Base-by-base conservation (phyloP, 2,888 invertebrate species). In the Phanerotoma sp. region DNA sequence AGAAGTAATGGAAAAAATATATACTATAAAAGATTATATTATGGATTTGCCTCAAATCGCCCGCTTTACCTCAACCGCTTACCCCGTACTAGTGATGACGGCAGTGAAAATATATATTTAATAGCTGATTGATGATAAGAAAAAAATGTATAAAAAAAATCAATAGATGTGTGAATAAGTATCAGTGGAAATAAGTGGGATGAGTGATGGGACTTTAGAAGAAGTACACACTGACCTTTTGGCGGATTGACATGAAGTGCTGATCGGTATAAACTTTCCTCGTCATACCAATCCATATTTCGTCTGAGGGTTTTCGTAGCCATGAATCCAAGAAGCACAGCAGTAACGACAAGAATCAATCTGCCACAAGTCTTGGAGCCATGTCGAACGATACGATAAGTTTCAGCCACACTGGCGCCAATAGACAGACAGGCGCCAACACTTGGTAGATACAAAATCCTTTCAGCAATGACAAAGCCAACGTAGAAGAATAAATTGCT, bases 401-500 rank as follows among this genome's bases (percentile, higher is more conserved):
- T 67, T 20, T 70, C 70, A 9, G 75, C 70, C 32, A 77, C 80
- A 35, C 82, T 82, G 58, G 85, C 81, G 35, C 91, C 95, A 57
- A 96, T 81, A 62, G 96, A 81, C 68, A 97, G 83, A 79, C 96
- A 96, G 79, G 90, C 92, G 50, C 96, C 97, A 72, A 96, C 92
- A 80, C 95, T 96, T 47, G 97, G 96, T 77, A 97, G 85, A 80
- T 97, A 98, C 62, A 98, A 83, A 63, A 97, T 89, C 62, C 97
- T 84, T 80, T 98, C 98, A 56, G 97, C 98, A 52, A 97, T 91
- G 65, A 98, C 97, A 79, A 98, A 98, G 46, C 98, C 98, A 57
- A 98, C 97, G 79, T 97, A 96, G 82, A 96, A 96, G 79, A 97
- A 88, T 68, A 96, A 81, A 83, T 98, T 98, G 69, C 93, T 90